Evolutionary conservation across 1,140 invertebrate genomes (phyloP), one percentile per base, ranked within the genome.

Genomic region (Chironomus striatipennis): DNA sequence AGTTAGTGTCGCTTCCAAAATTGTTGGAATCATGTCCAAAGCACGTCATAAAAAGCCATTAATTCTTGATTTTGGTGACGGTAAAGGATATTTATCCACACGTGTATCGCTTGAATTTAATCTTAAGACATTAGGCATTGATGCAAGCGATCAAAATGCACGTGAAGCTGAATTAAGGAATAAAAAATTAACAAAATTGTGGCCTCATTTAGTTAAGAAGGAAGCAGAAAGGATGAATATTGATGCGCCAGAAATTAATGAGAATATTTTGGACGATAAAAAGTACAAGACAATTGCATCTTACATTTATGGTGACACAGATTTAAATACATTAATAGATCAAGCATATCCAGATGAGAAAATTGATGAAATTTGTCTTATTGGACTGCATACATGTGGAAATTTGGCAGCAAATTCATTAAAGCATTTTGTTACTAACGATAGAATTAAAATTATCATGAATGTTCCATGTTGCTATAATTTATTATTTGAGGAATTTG

Each of bases 391-490:
- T 80, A 95, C 94, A 0, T 97, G 95, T 84, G 95, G 96, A 0
- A 89, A 93, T 81, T 83, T 97, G 4, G 89, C 90, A 0, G 83
- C 93, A 6, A 89, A 89, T 7, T 88, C 90, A 75, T 83, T 97
- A 0, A 86, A 89, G 78, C 85, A 94, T 15, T 97, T 95, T 80
- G 79, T 86, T 21, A 78, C 83, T 15, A 87, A 87, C 77, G 75
- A 83, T 0, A 79, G 84, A 20, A 86, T 90, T 6, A 84, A 83
- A 75, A 85, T 86, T 0, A 78, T 96, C 0, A 90, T 92, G 74
- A 92, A 93, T 78, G 91, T 97, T 43, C 92, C 92, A 0, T 98
- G 96, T 80, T 97, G 95, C 81, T 97, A 96, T 83, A 87, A 97
- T 86, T 85, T 96, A 77, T 81, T 96, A 76, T 85, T 88, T 75